These are phyloP conservation scores for Drosophila rellima DNA, from an alignment of 2,888 invertebrate genomes.

Conservation along the genomic window DNA sequence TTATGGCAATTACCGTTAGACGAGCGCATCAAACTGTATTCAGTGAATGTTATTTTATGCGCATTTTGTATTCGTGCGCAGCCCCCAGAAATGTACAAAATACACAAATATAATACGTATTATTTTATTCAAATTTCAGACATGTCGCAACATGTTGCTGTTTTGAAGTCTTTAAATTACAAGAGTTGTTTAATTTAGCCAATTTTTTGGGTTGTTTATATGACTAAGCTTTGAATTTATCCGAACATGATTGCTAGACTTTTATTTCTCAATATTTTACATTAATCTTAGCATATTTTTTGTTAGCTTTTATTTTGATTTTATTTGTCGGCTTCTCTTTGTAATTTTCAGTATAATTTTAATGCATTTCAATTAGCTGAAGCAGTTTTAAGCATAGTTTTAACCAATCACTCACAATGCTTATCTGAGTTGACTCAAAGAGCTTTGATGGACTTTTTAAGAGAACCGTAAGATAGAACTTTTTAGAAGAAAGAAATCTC, in stretches of 20 bases:
- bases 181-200: not conserved
- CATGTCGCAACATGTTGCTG: constrained; percentile 8
- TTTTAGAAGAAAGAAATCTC: not conserved
- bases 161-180: not conserved
- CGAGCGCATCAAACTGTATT: constrained; percentile 62
- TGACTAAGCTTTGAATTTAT: not conserved
- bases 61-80: constrained; percentile 50
- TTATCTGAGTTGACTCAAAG: constrained; percentile 2
- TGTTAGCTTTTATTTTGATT: not conserved
- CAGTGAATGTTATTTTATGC: constrained; percentile 64
- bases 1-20: constrained; percentile 75
- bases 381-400: constrained; percentile 14
- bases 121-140: not conserved
- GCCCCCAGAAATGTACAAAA: constrained; percentile 3
- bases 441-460: too few species aligned
- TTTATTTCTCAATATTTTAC: too few species aligned
- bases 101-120: constrained; percentile 3
- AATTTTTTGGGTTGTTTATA: not conserved
- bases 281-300: too few species aligned
- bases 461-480: constrained; percentile 5
- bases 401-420: constrained; percentile 21
- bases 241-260: too few species aligned
- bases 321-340: not conserved
- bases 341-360: not conserved
- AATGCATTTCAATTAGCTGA: not conserved